phyloP scores from a whole-genome alignment of 2,888 invertebrate species.

The Bellardia bayeri region DNA sequence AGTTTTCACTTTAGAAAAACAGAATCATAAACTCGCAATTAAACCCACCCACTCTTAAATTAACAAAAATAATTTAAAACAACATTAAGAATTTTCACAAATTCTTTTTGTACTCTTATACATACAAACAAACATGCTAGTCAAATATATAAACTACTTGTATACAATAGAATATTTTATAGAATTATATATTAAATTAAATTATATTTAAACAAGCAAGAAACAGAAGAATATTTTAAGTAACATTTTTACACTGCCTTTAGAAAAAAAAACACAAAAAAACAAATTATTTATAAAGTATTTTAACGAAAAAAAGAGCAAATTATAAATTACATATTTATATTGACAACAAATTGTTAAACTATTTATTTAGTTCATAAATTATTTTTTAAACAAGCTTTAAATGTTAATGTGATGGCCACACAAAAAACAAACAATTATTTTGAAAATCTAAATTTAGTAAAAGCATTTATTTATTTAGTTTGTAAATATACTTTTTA shows the following conservation, averaged over 20 bases:
- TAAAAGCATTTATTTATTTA: constrained; percentile 61
- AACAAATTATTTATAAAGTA: constrained; percentile 2
- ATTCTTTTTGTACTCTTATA: constrained; percentile 27
- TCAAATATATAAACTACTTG: constrained; percentile 62
- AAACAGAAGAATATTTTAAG: constrained; percentile 46
- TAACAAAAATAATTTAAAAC: constrained; percentile 1
- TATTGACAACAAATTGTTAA: constrained; percentile 51
- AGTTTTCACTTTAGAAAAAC: constrained; percentile 10
- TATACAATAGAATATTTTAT: constrained; percentile 48
- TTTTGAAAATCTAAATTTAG: not conserved
- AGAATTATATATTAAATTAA: constrained; percentile 49
- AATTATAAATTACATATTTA: constrained; percentile 42
- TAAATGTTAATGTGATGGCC: constrained; percentile 33
- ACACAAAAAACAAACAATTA: constrained; percentile 13
- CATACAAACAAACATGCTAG: constrained; percentile 21
- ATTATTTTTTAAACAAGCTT: constrained; percentile 46
- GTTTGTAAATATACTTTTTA: constrained; percentile 53
- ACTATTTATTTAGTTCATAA: constrained; percentile 15
- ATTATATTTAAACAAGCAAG: not conserved
- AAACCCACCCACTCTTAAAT: constrained; percentile 63
- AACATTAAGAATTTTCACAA: not conserved
- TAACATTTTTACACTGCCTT: constrained; percentile 70
- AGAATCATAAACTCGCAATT: constrained; percentile 65
- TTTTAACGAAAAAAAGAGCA: constrained; percentile 34
- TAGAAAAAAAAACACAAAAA: constrained; percentile 8